These are phyloP conservation scores for Anguilla marmorata DNA, from an alignment of 2,797 vertebrate genomes.

Conservation along the genomic window DNA sequence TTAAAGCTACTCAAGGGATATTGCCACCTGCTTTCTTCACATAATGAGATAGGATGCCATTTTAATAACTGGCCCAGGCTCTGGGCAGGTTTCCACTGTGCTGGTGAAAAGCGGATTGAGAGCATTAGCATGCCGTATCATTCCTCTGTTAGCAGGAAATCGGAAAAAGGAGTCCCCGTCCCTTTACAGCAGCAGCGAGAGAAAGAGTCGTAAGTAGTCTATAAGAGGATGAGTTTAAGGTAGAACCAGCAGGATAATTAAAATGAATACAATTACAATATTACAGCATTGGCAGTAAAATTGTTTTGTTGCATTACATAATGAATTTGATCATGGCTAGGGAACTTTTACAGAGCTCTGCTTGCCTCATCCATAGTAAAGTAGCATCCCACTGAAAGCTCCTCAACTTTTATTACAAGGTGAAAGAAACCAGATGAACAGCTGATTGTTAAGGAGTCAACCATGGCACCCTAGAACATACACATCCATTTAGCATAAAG, in stretches of 20 bases:
- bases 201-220: background rate
- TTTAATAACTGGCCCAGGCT: slow-evolving; percentile 5
- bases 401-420: background rate
- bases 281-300: background rate
- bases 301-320: background rate
- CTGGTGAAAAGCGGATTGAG: background rate
- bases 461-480: background rate
- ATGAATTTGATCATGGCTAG: background rate
- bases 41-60: background rate
- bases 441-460: slow-evolving; percentile 9
- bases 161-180: background rate
- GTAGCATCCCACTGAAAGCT: background rate
- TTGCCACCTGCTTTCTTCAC: background rate
- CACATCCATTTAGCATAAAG: background rate
- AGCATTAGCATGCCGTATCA: background rate
- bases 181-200: background rate
- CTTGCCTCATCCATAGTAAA: background rate
- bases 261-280: background rate
- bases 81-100: slow-evolving; percentile 2
- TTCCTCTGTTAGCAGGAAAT: background rate
- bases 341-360: background rate
- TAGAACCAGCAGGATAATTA: no score
- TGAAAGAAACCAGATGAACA: slow-evolving; percentile 8
- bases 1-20: background rate
- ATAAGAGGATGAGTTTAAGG: background rate